These are phyloP conservation scores for Ecliptopera silaceata DNA, from an alignment of 2,888 invertebrate species.

Conservation along the genomic window DNA sequence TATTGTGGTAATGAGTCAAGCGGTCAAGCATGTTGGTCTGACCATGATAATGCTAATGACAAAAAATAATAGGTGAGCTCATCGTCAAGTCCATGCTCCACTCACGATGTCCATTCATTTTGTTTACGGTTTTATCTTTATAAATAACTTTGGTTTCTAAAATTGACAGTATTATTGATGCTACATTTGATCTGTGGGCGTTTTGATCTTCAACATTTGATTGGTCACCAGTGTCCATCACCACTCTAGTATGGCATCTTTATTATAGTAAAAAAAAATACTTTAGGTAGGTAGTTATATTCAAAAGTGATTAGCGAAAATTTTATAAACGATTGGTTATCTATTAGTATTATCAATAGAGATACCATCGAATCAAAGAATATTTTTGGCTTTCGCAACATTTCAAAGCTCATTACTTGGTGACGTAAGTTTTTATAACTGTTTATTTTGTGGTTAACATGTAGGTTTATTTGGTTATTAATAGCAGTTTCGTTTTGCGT, in stretches of 20 bases:
- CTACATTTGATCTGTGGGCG: conserved; percentile 46
- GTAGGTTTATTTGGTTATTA: conserved; percentile 21
- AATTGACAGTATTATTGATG: conserved; percentile 47
- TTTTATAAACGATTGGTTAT: conserved; percentile 42
- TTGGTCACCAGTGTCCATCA: conserved; percentile 34
- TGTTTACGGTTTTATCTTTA: conserved; percentile 37
- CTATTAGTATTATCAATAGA: conserved; percentile 29
- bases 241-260: not conserved
- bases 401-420: not conserved
- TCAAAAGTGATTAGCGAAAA: conserved; percentile 43
- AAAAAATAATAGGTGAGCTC: conserved; percentile 63
- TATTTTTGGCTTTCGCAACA: not conserved
- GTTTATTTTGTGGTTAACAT: conserved; percentile 41
- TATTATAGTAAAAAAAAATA: conserved; percentile 26
- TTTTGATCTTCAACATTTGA: conserved; percentile 38
- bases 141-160: conserved; percentile 38
- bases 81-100: conserved; percentile 42
- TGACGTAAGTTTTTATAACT: conserved; percentile 22
- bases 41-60: conserved; percentile 58
- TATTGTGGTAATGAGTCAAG: conserved; percentile 45
- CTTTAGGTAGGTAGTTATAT: conserved; percentile 42
- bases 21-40: conserved; percentile 44
- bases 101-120: conserved; percentile 42
- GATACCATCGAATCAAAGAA: conserved; percentile 4
- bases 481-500: conserved; percentile 33